Base-by-base conservation (phyloP, 2,888 invertebrate species). In the Patella depressa region DNA sequence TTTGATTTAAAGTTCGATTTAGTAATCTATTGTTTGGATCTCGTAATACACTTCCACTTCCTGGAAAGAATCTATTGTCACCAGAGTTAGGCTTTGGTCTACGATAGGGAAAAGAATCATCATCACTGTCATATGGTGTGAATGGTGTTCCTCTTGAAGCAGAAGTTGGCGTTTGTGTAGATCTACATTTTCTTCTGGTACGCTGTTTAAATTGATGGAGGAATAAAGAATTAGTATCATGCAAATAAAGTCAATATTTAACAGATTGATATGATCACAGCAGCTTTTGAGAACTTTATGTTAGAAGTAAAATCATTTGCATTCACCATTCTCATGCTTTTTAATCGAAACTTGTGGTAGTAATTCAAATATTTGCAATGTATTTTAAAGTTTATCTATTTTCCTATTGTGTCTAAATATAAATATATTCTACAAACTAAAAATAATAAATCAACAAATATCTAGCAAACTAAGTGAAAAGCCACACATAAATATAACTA, bases 141-240 rank as follows among this genome's bases (percentile, higher is more conserved):
- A 84, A 81, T 14, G 82, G 79, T 59, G 81, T 79, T 55, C 84
- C 81, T 73, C 79, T 79, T 57, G 84, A 83, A 34, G 84, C 84
- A 12, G 83, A 78, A 71, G 82, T 78, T 17, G 87, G 85, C 45
- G 89, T 89, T 79, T 89, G 89, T 4, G 89, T 89, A 4, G 87
- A 86, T 71, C 88, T 82, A 79, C 88, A 89, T 77, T 83, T 82
- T 75, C 86, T 85, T 59, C 87, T 82, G 70, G 80, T 85, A 81
- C 85, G 84, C 81, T 82, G 83, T 81, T 80, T 75, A 80, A 81
- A 84, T 77, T 73, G 73, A 74, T 74, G 80, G 78, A 80, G 79
- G 78, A 82, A 80, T 75, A 79, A 76, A 77, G 74, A 75, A 81
- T 78, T 65, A 65, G 24, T 65, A 74, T 54, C 45, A 54, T 75